Evolutionary conservation across 2,113 vertebrate genomes (phyloP).

Genomic region (Dasyurus viverrinus): DNA sequence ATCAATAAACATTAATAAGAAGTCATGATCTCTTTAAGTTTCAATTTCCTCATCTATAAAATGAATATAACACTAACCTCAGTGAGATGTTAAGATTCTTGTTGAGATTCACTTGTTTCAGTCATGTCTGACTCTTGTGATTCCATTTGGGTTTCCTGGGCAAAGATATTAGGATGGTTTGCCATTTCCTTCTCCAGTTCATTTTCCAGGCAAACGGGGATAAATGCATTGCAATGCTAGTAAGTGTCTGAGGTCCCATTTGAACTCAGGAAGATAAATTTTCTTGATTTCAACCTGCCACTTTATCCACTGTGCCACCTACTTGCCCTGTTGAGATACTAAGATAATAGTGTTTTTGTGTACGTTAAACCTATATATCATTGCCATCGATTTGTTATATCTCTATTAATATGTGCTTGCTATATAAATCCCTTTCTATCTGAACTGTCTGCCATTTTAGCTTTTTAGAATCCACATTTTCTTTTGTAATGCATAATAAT

Average conservation of each 20-base stretch:
- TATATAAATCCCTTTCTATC: neutral
- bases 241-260: no score
- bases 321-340: neutral
- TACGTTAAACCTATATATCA: neutral
- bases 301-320: no score
- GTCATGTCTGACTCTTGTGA: no score
- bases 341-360: neutral
- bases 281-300: no score
- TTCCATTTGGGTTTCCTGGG: no score
- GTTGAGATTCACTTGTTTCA: no score
- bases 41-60: neutral
- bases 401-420: neutral
- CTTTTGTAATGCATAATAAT: neutral
- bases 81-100: neutral
- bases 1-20: no score
- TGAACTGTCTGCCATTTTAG: neutral
- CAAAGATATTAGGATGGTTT: no score
- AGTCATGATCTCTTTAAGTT: neutral
- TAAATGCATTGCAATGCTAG: no score
- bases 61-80: neutral
- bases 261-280: no score
- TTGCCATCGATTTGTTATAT: neutral
- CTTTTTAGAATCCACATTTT: neutral
- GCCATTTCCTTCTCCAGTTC: no score
- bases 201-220: no score